phyloP scores from a whole-genome alignment of 1,140 invertebrate species.

The Xylocopa sonorina region DNA sequence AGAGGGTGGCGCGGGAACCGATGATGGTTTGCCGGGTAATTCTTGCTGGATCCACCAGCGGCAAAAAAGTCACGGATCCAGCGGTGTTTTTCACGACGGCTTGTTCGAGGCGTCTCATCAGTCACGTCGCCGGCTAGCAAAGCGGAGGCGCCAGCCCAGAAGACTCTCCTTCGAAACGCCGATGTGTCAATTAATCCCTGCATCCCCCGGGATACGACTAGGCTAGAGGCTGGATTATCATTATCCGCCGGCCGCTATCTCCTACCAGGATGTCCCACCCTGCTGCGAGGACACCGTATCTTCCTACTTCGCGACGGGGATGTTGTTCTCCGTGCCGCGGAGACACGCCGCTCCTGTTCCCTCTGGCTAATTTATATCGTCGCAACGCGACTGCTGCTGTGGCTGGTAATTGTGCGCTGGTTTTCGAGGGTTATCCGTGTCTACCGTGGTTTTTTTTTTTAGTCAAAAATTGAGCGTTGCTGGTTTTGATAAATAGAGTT shows the following conservation, averaged over 20 bases:
- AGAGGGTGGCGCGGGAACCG: conserved; percentile 1
- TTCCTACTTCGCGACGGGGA: conserved; percentile 20
- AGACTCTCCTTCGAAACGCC: conserved; percentile 66
- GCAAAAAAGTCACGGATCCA: conserved; percentile 66
- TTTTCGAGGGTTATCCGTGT: too few species aligned
- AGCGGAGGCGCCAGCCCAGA: conserved; percentile 57
- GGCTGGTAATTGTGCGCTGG: neutral
- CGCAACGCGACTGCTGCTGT: neutral
- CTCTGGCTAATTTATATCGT: conserved; percentile 55
- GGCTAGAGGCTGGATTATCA: conserved; percentile 66
- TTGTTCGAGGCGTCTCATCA: conserved; percentile 73
- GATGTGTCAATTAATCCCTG: conserved; percentile 76
- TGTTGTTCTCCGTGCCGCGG: conserved; percentile 31
- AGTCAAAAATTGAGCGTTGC: too few species aligned
- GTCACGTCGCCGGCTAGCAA: conserved; percentile 67
- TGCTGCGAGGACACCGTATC: conserved; percentile 38
- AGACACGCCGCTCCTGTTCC: neutral
- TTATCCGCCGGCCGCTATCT: conserved; percentile 56
- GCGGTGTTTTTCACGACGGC: conserved; percentile 68
- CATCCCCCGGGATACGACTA: conserved; percentile 70
- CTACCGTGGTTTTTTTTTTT: too few species aligned
- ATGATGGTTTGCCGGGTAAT: conserved; percentile 65
- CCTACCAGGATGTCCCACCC: conserved; percentile 29
- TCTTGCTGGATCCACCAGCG: conserved; percentile 59
- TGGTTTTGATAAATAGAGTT: too few species aligned